Percentiles rank a stretch among this genome's conserved stretches.
phyloP scores from a whole-genome alignment of 2,888 invertebrate species.

The Ferdinandea cuprea region DNA sequence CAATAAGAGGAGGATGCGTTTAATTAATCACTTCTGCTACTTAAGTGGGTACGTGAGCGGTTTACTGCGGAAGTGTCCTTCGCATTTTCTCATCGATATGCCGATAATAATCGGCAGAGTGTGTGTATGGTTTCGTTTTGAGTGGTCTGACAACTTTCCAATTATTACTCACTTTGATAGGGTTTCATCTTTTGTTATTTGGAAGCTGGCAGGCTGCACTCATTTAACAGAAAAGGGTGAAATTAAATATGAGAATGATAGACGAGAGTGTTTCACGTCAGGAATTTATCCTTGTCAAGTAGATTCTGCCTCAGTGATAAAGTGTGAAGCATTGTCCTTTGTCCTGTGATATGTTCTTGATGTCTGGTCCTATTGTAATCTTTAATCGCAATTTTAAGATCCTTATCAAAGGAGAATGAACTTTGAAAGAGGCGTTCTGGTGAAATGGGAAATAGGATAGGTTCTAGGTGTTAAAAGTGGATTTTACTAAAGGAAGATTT shows the following conservation, averaged over 20 bases:
- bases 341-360: slow-evolving; percentile 26
- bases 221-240: neutral
- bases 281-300: slow-evolving; percentile 44
- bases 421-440: neutral
- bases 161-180: slow-evolving; percentile 13
- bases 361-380: slow-evolving; percentile 48
- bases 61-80: slow-evolving; percentile 19
- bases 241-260: slow-evolving; percentile 15
- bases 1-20: slow-evolving; percentile 51
- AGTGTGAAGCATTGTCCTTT: slow-evolving; percentile 23
- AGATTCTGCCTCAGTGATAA: slow-evolving; percentile 18
- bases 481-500: no score
- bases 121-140: slow-evolving; percentile 32
- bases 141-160: slow-evolving; percentile 51
- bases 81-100: slow-evolving; percentile 42
- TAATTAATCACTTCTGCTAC: slow-evolving; percentile 63
- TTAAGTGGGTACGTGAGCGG: neutral
- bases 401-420: slow-evolving; percentile 38
- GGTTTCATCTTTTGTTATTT: slow-evolving; percentile 35
- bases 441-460: neutral
- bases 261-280: neutral
- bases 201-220: neutral
- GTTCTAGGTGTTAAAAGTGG: neutral
- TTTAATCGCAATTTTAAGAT: slow-evolving; percentile 38
- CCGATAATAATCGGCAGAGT: slow-evolving; percentile 10